phyloP scores from a whole-genome alignment of 1,140 invertebrate species.

The Pseudoatta argentina region DNA sequence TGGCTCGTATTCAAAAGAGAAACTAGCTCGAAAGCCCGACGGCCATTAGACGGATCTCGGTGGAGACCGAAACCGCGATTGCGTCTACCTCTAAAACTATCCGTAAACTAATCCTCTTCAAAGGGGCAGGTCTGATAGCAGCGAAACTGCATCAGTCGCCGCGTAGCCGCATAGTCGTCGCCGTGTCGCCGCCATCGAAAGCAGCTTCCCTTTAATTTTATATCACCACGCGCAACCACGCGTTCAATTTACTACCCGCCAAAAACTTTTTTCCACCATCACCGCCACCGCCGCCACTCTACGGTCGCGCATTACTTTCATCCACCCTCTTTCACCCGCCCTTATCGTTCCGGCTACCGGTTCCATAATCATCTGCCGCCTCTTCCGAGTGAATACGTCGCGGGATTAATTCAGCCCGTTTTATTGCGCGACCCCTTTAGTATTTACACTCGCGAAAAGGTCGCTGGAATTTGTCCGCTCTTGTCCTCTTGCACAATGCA shows the following conservation, averaged over 20 bases:
- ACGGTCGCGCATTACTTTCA: slow-evolving; percentile 34
- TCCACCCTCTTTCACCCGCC: not conserved
- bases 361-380: slow-evolving; percentile 55
- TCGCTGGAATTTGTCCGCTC: slow-evolving; percentile 34
- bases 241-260: slow-evolving; percentile 65
- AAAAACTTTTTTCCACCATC: slow-evolving; percentile 55
- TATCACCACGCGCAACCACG: slow-evolving; percentile 52
- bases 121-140: slow-evolving; percentile 54
- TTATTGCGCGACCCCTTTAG: slow-evolving; percentile 63
- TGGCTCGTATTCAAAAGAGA: slow-evolving; percentile 72
- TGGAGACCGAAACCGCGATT: slow-evolving; percentile 57
- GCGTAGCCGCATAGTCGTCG: not conserved
- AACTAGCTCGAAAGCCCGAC: slow-evolving; percentile 68
- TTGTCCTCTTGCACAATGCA: slow-evolving; percentile 35
- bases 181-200: slow-evolving; percentile 47
- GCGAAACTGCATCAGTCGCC: slow-evolving; percentile 61
- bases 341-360: not conserved
- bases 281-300: not conserved
- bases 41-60: slow-evolving; percentile 72
- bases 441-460: slow-evolving; percentile 62
- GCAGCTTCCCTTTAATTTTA: slow-evolving; percentile 64
- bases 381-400: slow-evolving; percentile 57
- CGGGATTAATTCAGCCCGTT: slow-evolving; percentile 72
- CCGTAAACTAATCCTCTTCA: slow-evolving; percentile 66
- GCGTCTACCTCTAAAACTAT: slow-evolving; percentile 39